Evolutionary conservation across 2,888 invertebrate species (phyloP), one percentile per base, ranked within the genome.

Genomic region (Drosophila parthenogenetica): DNA sequence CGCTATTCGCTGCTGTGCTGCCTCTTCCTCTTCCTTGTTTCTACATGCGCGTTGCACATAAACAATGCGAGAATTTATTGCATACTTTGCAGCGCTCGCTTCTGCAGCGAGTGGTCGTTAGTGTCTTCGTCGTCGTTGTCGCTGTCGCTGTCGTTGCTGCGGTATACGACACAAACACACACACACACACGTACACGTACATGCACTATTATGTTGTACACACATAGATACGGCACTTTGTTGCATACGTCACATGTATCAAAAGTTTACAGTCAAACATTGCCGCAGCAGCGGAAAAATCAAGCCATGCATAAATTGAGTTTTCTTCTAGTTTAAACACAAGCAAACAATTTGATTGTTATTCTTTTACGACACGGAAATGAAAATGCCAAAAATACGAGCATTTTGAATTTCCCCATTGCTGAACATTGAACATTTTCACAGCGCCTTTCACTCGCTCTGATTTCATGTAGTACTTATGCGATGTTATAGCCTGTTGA

Each of bases 11-110:
- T n/a, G 13, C 19, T 8, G 13, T 35, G 35, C 32, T 17, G 19
- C 17, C 49, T n/a, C 10, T 43, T 51, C 42, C 48, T 40, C 49
- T 32, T 32, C 54, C 29, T 29, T 29, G 29, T 29, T 29, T 29
- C 29, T 29, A 29, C 62, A 60, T 55, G 54, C 63, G 77, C 46
- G 64, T 65, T 82, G 88, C 88, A 87, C 82, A 83, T 83, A 83
- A 83, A 83, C 82, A 83, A 87, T 86, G 84, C 72, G 73, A 89
- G 73, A 89, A 87, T 80, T 84, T 83, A 89, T 88, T 87, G 87
- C 89, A 84, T 84, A 89, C 87, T 84, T 89, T 89, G 79, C 87
- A 78, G 89, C 77, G 74, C 19, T 64, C 60, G 72, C 60, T 66
- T 54, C 74, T 77, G 75, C 83, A 76, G 61, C 83, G 81, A 88